These are phyloP conservation scores for Catalaphyllia jardinei DNA, from an alignment of 64 coral and sea anemone genomes.

Conservation along the genomic window DNA sequence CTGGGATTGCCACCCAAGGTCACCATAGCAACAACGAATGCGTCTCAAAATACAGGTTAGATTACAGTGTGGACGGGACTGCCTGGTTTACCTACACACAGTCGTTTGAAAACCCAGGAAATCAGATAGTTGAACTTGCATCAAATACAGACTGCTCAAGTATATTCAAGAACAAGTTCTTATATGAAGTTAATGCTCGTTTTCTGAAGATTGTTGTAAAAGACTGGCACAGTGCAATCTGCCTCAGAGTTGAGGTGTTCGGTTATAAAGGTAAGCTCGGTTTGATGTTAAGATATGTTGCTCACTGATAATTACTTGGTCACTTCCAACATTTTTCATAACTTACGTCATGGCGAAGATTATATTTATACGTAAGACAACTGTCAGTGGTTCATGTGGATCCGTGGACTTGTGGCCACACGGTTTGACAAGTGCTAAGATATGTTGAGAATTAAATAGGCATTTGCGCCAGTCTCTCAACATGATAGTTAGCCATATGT, in stretches of 20 bases:
- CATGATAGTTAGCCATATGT: no score
- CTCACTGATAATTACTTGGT: no score
- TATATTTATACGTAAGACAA: no score
- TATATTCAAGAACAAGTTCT: background rate
- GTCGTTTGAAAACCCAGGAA: background rate
- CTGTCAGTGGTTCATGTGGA: no score
- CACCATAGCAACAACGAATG: constrained; percentile 25
- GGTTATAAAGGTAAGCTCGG: background rate
- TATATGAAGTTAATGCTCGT: constrained; percentile 30
- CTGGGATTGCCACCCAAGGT: constrained; percentile 50
- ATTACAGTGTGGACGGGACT: background rate
- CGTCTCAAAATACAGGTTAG: constrained; percentile 6
- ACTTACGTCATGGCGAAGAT: no score
- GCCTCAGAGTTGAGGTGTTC: constrained; percentile 5
- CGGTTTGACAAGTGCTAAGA: no score
- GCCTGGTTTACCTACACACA: background rate
- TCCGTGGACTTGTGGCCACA: no score
- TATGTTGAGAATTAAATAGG: no score
- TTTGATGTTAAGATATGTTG: no score
- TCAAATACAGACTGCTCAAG: background rate
- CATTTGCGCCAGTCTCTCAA: no score
- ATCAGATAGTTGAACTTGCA: background rate
- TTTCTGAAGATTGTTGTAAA: constrained; percentile 25
- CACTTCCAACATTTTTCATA: no score
- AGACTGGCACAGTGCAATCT: constrained; percentile 31